Base-by-base conservation (phyloP, 2,113 vertebrate genomes). In the Naja naja region DNA sequence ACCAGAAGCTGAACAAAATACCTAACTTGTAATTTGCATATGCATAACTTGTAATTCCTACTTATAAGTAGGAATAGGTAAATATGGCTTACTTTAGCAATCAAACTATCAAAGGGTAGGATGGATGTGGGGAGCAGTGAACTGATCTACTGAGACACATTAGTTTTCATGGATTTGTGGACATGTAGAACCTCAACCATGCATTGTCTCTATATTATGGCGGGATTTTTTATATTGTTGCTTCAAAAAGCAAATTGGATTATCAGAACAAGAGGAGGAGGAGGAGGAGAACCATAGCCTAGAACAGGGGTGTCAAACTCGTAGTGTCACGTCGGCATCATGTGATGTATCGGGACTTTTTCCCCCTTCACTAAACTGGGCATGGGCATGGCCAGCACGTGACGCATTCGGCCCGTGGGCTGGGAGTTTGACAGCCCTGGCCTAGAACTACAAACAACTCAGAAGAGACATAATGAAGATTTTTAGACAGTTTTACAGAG, bases 1-100 rank as follows among this genome's bases (percentile, higher is more conserved):
- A 92, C 85, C 74, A 25, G 3, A 16, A n/a, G 2, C 23, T 86
- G 53, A 23, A 47, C 85, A 85, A 60, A 90, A 58, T 39, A 52
- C 16, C 10, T 89, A 16, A 34, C 94, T 94, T 95, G 88, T 47
- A 95, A 93, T 64, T 49, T 74, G n/a, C n/a, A 39, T 74, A 74
- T 74, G 16, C n/a, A 39, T 74, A 74, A 69, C 16, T 39, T 74
- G 69, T 74, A 34, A 74, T 39, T 39, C n/a, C n/a, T 39, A 74
- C n/a, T 74, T 74, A 16, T 39, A 92, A 92, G 92, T 92, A 93
- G 25, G 55, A 55, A 55, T 45, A 85, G 94, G 14, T 94, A 93
- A 91, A 69, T 81, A 74, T 90, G 0, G 0, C 30, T 94, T 64
- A 49, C 92, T 94, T 92, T 92, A 64, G 27, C 27, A 88, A 49